Evolutionary conservation across 2,888 invertebrate species (phyloP), one percentile per base, ranked within the genome.

Genomic region (Galeopsomyia nigrocyanea): DNA sequence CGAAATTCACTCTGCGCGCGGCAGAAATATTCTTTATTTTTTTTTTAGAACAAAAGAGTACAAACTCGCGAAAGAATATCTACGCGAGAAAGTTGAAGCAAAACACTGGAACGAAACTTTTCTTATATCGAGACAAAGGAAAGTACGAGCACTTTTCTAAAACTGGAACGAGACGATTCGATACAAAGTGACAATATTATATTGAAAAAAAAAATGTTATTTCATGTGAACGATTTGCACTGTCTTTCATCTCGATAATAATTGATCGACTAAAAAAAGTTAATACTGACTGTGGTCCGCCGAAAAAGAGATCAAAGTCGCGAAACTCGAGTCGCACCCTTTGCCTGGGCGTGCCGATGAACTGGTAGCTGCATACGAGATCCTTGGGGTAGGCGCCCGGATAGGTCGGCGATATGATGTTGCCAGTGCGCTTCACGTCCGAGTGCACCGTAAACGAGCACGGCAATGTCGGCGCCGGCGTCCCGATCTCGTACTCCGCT

Each of bases 361-460:
- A 96, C 88, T 95, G 93, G 88, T 97, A 97, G 88, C 93, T 92
- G 90, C 98, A 99, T 81, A 90, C 91, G 84, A 98, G 91, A 88
- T 97, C 95, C 89, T 98, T 98, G 79, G 99, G 99, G 89, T 99
- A 99, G 82, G 97, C 94, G 80, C 99, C 99, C 76, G 99, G 99
- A 90, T 99, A 99, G 76, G 99, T 99, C 76, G 99, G 98, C 73
- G 99, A 97, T 83, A 97, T 90, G 82, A 99, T 93, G 83, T 92
- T 91, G 68, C 99, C 99, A 77, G 92, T 93, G 83, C 92, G 92
- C 81, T 90, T 90, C 70, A 87, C 87, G 82, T 90, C 90, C 78
- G 92, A 91, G 84, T 95, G 92, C 84, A 97, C 94, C 84, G 92
- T 92, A 89, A 94, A 95, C 85, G 95, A 95, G 90, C 98, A 98